Base-by-base conservation (phyloP, 2,797 vertebrate species). In the Crocidura indochinensis region DNA sequence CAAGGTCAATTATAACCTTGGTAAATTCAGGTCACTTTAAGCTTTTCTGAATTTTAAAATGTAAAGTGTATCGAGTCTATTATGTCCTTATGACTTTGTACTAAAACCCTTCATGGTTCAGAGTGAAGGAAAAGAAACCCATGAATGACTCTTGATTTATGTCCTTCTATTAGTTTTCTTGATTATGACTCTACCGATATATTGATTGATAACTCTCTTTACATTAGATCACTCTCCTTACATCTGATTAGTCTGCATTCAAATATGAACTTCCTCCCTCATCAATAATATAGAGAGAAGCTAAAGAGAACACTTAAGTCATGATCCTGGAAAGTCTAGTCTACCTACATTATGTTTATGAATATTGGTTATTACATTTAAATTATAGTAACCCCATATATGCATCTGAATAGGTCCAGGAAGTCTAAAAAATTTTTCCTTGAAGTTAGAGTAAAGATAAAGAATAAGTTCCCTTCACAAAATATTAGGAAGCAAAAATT, bases 31-130 rank as follows among this genome's bases (percentile, higher is more conserved):
- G n/a, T 79, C 44, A 89, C 27, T 53, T 87, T 51, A 10, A 76
- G 38, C 46, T 68, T 82, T 68, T 89, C 49, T 86, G 68, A 87
- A 74, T 72, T 92, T 84, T 86, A 26, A 79, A 91, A 91, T 24
- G 67, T 12, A 65, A 27, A 27, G 14, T 68, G 4, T 85, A 82
- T 72, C 31, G 6, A 84, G 20, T 29, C 14, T 83, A 67, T 62
- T 83, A 67, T 62, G 64, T 24, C 47, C 44, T 83, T 31, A 17
- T 29, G 2, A 44, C 8, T 87, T 90, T 38, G 56, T 67, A 24
- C 26, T n/a, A 86, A 85, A 29, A 51, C 22, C 47, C 6, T 15
- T 65, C 9, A n/a, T 82, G n/a, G 2, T 60, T 68, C 74, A 91
- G 14, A 81, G 84, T 56, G 8, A 79, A 84, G 6, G 44, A 65